Evolutionary conservation across 2,113 vertebrate species (phyloP), one percentile per base, ranked within the genome.

Genomic region (Catharus minimus): DNA sequence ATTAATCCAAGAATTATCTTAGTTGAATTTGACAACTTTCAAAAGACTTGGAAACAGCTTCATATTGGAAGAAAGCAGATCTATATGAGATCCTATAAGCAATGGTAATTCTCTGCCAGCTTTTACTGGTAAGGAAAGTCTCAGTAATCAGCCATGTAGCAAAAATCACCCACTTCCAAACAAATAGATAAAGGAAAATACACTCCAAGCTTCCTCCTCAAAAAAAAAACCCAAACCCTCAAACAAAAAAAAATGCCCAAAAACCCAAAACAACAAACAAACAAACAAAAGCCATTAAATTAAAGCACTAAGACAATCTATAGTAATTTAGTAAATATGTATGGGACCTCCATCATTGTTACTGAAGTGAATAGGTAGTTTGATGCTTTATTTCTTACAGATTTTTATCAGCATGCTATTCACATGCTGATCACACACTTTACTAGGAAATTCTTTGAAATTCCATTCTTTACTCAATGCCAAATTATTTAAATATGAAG

Each of bases 401-500:
- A 11, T 64, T 78, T 78, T 74, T 82, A 38, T 11, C 38, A 38
- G 38, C 38, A 49, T 58, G 30, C 60, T 56, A 64, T 71, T 90
- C 39, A 67, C 27, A 56, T 52, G 57, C 36, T 62, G 49, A 82
- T 89, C 36, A 79, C 24, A 61, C 11, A 62, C 17, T 82, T 88
- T 86, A 47, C 26, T 55, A n/a, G 39, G 46, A 80, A 78, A 67
- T 73, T 82, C n/a, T 85, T 72, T 82, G 47, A 88, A 66, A 85
- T 88, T 82, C 26, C 15, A 50, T 74, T 66, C 30, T 77, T 13
- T 73, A 44, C 76, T 89, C 55, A 52, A 86, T 0, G 11, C 13
- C n/a, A 52, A 49, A 38, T 89, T 28, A 79, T 88, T 87, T 76
- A 80, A 95, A 80, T 88, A 78, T 72, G 73, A 85, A 87, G 74